Evolutionary conservation across 2,888 invertebrate species (phyloP).

Genomic region (Ceramica pisi): DNA sequence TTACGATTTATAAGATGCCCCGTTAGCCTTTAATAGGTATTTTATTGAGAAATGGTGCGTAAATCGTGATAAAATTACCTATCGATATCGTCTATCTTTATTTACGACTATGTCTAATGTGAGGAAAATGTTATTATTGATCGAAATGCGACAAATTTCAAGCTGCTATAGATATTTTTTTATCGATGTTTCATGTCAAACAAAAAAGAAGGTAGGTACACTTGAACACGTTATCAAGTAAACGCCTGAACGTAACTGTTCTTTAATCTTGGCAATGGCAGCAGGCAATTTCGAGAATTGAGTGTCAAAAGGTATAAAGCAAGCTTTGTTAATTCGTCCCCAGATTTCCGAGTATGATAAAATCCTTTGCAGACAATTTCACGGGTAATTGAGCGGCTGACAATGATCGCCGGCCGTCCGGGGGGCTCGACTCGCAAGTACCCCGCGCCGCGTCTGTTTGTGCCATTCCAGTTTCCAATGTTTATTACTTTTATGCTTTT

Average conservation of each 20-base stretch:
- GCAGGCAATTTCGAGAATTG: constrained; percentile 41
- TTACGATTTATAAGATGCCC: neutral
- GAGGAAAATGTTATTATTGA: constrained; percentile 1
- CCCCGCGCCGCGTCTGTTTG: constrained; percentile 70
- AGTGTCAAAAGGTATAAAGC: constrained; percentile 48
- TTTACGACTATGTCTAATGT: constrained; percentile 9
- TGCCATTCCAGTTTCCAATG: constrained; percentile 73
- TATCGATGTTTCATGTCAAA: constrained; percentile 19
- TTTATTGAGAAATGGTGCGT: constrained; percentile 24
- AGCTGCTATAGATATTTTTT: constrained; percentile 5
- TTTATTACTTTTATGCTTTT: constrained; percentile 75
- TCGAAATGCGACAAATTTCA: constrained; percentile 21
- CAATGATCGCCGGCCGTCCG: constrained; percentile 74
- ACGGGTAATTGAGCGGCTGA: constrained; percentile 86
- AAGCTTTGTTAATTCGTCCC: constrained; percentile 65
- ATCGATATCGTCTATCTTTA: constrained; percentile 20
- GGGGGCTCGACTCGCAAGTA: constrained; percentile 47
- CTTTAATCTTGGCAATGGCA: constrained; percentile 25
- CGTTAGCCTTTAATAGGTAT: neutral
- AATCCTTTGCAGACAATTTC: constrained; percentile 82
- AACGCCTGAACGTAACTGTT: constrained; percentile 38
- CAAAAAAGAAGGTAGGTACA: constrained; percentile 16
- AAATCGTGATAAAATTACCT: constrained; percentile 6
- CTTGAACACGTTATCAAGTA: constrained; percentile 26
- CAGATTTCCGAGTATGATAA: constrained; percentile 70